Evolutionary conservation across 2,888 invertebrate genomes (phyloP).

Genomic region (Hypsopygia costalis): DNA sequence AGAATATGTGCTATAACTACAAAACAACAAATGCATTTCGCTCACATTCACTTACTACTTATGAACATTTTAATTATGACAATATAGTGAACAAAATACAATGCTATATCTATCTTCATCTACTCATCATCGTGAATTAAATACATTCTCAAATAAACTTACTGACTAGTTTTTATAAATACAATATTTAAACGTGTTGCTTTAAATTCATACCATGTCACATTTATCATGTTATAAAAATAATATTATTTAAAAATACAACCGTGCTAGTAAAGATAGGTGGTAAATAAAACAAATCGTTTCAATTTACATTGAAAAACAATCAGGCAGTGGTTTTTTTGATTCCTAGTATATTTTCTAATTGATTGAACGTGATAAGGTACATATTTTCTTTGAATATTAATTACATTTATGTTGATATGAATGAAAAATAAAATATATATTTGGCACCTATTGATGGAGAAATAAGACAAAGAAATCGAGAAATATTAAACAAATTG

Average conservation of each 20-base stretch:
- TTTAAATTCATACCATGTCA: conserved; percentile 2
- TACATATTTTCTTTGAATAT: too few relatives aligned
- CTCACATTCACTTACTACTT: not conserved
- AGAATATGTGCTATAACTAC: not conserved
- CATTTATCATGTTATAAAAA: not conserved
- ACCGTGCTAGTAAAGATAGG: not conserved
- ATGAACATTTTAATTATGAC: too few relatives aligned
- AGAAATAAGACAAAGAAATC: not conserved
- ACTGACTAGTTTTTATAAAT: conserved; percentile 70
- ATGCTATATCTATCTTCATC: not conserved
- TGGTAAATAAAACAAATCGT: not conserved
- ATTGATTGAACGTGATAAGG: too few relatives aligned
- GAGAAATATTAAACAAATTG: conserved; percentile 2
- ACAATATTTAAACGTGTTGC: conserved; percentile 27
- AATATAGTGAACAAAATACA: not conserved
- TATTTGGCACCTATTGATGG: too few relatives aligned
- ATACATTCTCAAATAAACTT: conserved; percentile 43
- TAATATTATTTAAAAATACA: not conserved
- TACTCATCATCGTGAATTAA: not conserved
- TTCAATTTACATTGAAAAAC: too few relatives aligned
- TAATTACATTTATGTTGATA: too few relatives aligned
- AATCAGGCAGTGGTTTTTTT: too few relatives aligned
- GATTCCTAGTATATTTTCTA: too few relatives aligned
- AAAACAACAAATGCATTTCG: conserved; percentile 4
- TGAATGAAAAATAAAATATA: too few relatives aligned